Evolutionary conservation across 1,140 invertebrate genomes (phyloP).

Genomic region (Calephelis nemesis): DNA sequence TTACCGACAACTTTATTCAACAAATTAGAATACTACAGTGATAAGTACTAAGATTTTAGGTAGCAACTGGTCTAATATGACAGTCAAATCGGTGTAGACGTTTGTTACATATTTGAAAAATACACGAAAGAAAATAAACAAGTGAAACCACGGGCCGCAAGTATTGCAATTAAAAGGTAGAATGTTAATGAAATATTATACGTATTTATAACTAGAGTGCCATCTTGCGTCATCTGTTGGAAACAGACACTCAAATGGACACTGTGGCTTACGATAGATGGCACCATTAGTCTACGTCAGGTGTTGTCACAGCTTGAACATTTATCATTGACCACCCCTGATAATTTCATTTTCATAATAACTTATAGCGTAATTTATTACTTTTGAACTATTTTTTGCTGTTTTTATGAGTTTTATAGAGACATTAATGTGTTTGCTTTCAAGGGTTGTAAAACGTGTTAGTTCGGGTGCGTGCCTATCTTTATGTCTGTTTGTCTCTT

Average conservation of each 20-base stretch:
- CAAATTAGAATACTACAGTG: too few species aligned
- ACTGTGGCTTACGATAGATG: constrained; percentile 63
- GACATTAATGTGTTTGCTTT: not conserved
- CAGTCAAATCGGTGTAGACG: too few species aligned
- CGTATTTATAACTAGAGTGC: constrained; percentile 25
- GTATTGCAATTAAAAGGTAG: too few species aligned
- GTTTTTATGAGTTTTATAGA: not conserved
- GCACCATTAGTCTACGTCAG: constrained; percentile 65
- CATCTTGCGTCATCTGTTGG: constrained; percentile 43
- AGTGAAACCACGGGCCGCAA: too few species aligned
- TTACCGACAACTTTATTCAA: too few species aligned
- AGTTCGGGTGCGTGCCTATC: too few species aligned
- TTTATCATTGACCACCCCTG: constrained; percentile 60
- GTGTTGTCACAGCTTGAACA: constrained; percentile 62
- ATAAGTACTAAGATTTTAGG: too few species aligned
- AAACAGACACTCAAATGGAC: constrained; percentile 47
- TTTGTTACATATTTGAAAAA: too few species aligned
- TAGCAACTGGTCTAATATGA: too few species aligned
- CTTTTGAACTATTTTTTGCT: constrained; percentile 12
- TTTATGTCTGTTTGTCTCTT: too few species aligned
- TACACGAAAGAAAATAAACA: too few species aligned
- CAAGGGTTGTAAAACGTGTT: too few species aligned
- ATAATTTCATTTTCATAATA: constrained; percentile 66
- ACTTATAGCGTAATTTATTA: constrained; percentile 19
- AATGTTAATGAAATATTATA: not conserved